Evolutionary conservation across 2,113 vertebrate species (phyloP).

Genomic region (Malaclemys terrapin): DNA sequence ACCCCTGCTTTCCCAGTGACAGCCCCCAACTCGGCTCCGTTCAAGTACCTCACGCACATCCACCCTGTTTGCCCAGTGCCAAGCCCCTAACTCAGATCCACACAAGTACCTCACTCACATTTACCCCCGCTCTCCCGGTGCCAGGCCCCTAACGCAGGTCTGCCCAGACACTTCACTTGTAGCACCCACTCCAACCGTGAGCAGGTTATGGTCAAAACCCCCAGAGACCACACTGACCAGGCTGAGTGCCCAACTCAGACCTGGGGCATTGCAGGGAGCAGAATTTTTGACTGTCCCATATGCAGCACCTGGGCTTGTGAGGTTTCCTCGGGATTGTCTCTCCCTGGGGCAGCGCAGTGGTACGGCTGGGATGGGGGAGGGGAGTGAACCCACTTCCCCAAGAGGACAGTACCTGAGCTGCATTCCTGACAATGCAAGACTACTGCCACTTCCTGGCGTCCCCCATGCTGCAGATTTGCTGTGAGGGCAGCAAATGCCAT

Average conservation of each 20-base stretch:
- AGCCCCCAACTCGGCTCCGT: not conserved
- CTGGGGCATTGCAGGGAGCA: not conserved
- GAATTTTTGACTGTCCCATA: not conserved
- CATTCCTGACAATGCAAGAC: not conserved
- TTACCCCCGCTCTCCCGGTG: too few relatives aligned
- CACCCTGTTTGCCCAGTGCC: too few relatives aligned
- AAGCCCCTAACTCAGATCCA: not conserved
- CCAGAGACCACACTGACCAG: not conserved
- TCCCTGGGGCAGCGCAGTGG: not conserved
- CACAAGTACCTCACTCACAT: too few relatives aligned
- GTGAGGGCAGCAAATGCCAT: too few relatives aligned
- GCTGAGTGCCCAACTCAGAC: not conserved
- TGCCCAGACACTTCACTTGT: not conserved
- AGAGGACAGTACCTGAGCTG: not conserved
- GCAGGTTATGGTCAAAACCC: not conserved
- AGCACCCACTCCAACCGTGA: not conserved
- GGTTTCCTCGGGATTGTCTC: not conserved
- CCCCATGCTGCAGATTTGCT: not conserved
- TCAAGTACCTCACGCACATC: too few relatives aligned
- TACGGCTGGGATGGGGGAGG: not conserved
- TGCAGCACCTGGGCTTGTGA: not conserved
- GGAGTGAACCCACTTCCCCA: not conserved
- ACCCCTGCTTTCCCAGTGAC: too few relatives aligned
- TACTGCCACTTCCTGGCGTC: not conserved
- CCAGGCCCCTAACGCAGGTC: not conserved